Conservation (phyloP, 2,888 invertebrate species). For the Tenodera sinensis region DNA sequence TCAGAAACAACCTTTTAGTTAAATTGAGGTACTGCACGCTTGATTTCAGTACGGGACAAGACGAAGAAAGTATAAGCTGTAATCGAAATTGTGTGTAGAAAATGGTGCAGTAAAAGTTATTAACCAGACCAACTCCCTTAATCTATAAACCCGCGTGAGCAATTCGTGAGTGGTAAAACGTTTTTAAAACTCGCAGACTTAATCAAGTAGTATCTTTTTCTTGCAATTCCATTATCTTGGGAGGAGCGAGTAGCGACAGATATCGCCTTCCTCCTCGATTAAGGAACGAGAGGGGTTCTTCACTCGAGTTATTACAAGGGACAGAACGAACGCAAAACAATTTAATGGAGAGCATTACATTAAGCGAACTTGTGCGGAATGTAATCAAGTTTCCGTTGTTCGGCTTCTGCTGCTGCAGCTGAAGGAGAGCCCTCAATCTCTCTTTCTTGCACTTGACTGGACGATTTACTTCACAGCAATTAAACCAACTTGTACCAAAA, state of each 20-base stretch:
- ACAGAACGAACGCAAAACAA: not conserved
- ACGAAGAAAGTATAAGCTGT: no score
- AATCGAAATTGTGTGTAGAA: no score
- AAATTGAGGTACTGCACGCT: no score
- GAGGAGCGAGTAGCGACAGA: no score
- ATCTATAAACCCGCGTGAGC: no score
- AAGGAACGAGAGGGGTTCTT: not conserved
- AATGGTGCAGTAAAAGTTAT: no score
- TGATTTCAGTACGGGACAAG: no score
- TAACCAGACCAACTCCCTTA: no score
- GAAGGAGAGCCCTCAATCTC: not conserved
- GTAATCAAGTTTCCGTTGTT: not conserved
- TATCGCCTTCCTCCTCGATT: not conserved
- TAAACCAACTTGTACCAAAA: not conserved
- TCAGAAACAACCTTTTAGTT: no score
- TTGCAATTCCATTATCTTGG: not conserved
- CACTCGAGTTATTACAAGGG: not conserved
- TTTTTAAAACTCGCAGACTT: no score
- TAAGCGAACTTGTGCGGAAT: not conserved
- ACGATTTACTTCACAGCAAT: not conserved
- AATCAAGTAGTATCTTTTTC: no score
- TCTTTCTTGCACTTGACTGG: not conserved
- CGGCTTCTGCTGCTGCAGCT: not conserved
- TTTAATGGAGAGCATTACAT: not conserved
- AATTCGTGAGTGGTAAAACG: no score